phyloP scores from a whole-genome alignment of 2,888 invertebrate species.

The Bimastos eiseni region DNA sequence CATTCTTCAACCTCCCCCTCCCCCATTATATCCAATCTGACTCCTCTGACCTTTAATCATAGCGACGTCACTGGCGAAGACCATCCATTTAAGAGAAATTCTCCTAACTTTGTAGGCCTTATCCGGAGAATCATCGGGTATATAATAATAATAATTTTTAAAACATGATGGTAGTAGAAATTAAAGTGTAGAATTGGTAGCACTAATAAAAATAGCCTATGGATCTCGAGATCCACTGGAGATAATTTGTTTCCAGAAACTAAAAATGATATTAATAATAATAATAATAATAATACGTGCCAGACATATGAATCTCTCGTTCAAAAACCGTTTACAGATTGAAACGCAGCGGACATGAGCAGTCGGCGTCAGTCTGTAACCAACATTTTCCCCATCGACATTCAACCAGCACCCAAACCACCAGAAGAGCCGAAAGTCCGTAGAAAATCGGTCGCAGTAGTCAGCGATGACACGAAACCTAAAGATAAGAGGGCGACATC shows the following conservation, averaged over 20 bases:
- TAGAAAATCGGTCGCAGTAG: background rate
- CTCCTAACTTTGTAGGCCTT: too few species aligned
- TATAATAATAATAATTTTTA: too few species aligned
- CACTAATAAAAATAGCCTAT: background rate
- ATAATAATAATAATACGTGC: background rate
- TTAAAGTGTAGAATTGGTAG: too few species aligned
- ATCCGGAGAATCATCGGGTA: too few species aligned
- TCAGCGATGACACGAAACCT: background rate
- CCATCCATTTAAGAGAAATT: too few species aligned
- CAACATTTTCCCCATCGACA: background rate
- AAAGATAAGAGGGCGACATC: background rate
- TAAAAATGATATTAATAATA: background rate
- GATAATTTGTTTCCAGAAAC: too few species aligned
- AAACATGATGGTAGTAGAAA: too few species aligned
- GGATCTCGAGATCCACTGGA: too few species aligned
- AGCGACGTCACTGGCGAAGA: too few species aligned
- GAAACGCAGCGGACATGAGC: background rate
- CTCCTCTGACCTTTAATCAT: too few species aligned
- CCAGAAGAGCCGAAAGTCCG: background rate
- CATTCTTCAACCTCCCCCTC: too few species aligned
- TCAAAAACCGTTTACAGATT: background rate
- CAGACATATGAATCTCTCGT: background rate
- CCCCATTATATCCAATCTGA: too few species aligned
- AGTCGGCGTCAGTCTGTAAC: background rate
- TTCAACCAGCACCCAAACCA: background rate